phyloP scores from a whole-genome alignment of 2,888 invertebrate species.

The Troides helena region DNA sequence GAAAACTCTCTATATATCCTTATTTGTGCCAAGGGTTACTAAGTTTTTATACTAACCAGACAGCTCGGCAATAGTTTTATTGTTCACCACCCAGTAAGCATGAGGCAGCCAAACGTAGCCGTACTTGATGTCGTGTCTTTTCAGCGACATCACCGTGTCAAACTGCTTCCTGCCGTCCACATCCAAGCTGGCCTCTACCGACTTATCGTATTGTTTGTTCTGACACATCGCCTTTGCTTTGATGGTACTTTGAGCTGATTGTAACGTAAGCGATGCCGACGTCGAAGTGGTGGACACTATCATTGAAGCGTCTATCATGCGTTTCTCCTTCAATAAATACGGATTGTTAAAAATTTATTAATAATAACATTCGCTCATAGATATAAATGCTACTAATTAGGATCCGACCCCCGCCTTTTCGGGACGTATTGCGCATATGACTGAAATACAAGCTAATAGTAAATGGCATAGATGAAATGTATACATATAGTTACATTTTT shows the following conservation, averaged over 20 bases:
- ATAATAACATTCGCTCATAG: too few species aligned
- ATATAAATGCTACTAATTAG: too few species aligned
- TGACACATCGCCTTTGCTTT: slow-evolving; percentile 86
- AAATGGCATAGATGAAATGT: not conserved
- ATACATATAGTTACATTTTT: too few species aligned
- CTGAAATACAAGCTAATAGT: not conserved
- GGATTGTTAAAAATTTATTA: too few species aligned
- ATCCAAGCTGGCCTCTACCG: slow-evolving; percentile 84
- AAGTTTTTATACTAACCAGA: slow-evolving; percentile 73
- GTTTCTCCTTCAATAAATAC: slow-evolving; percentile 60
- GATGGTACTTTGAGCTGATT: slow-evolving; percentile 83
- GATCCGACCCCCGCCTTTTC: too few species aligned
- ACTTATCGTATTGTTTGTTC: slow-evolving; percentile 84
- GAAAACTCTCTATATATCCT: too few species aligned
- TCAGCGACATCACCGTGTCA: slow-evolving; percentile 82
- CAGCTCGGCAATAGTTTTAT: slow-evolving; percentile 85
- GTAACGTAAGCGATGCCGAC: slow-evolving; percentile 79
- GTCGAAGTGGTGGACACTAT: slow-evolving; percentile 64
- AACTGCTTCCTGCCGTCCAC: slow-evolving; percentile 87
- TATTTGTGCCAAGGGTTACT: too few species aligned
- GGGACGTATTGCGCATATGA: too few species aligned
- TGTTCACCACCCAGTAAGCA: slow-evolving; percentile 86
- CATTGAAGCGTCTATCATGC: slow-evolving; percentile 69
- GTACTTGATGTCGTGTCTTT: slow-evolving; percentile 79
- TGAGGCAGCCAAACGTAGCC: slow-evolving; percentile 86